A percentile compares a stretch with the other conserved stretches of the same genome.
Conservation (phyloP, 2,113 vertebrate species). For the Seriola rivoliana region DNA sequence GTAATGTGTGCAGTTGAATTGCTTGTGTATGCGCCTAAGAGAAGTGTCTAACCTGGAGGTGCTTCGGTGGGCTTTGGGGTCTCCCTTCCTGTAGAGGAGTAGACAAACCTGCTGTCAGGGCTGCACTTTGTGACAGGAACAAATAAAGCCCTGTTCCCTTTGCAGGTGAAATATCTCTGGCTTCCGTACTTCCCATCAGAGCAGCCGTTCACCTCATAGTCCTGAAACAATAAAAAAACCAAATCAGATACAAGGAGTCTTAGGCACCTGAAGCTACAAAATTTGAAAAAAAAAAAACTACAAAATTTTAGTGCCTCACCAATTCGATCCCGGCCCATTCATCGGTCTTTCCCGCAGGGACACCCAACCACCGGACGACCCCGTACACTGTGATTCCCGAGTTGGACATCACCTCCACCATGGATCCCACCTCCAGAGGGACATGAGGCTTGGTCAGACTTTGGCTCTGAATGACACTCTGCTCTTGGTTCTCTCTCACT, state of each 20-base stretch:
- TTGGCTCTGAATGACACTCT: slow-evolving; percentile 10
- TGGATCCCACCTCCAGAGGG: slow-evolving; percentile 80
- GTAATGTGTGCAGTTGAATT: background rate
- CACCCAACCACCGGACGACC: slow-evolving; percentile 83
- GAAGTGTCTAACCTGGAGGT: slow-evolving; percentile 65
- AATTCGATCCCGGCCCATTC: slow-evolving; percentile 84
- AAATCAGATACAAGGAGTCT: background rate
- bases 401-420: slow-evolving; percentile 81
- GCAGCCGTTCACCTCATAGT: slow-evolving; percentile 75
- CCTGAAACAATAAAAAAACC: slow-evolving; percentile 63
- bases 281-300: too few species aligned
- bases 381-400: slow-evolving; percentile 78
- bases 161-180: slow-evolving; percentile 82
- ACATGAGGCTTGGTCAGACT: background rate
- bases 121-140: slow-evolving; percentile 78
- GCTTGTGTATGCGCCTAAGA: background rate
- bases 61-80: slow-evolving; percentile 17
- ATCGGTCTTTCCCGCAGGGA: slow-evolving; percentile 63
- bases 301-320: slow-evolving; percentile 64
- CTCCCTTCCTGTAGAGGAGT: slow-evolving; percentile 15
- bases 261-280: background rate
- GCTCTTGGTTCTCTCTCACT: background rate
- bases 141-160: slow-evolving; percentile 78
- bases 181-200: slow-evolving; percentile 74
- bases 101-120: slow-evolving; percentile 81